phyloP scores from a whole-genome alignment of 2,888 invertebrate genomes.

The Xestia xanthographa region DNA sequence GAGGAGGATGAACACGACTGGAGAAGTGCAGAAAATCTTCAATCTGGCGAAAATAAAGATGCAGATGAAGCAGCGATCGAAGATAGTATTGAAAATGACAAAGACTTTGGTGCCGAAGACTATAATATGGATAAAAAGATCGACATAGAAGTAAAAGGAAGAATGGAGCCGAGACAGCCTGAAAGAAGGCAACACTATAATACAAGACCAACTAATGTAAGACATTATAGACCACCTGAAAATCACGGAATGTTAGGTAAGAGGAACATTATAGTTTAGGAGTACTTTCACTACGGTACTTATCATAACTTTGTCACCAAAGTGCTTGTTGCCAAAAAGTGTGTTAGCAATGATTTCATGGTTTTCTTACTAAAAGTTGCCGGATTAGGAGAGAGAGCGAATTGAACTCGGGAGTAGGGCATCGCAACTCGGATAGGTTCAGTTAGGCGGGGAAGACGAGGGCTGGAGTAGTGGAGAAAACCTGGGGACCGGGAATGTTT shows the following conservation, averaged over 20 bases:
- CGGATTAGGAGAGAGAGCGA: not conserved
- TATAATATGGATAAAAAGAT: slow-evolving; percentile 44
- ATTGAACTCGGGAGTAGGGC: too few relatives aligned
- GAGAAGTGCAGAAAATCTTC: slow-evolving; percentile 50
- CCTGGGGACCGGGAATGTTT: too few relatives aligned
- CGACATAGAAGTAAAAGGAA: slow-evolving; percentile 16
- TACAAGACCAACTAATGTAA: slow-evolving; percentile 13
- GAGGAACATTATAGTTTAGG: not conserved
- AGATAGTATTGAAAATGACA: slow-evolving; percentile 32
- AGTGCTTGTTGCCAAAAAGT: not conserved
- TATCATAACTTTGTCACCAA: not conserved
- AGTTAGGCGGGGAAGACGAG: not conserved
- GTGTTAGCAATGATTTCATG: not conserved
- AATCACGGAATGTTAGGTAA: slow-evolving; percentile 45
- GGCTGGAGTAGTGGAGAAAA: not conserved
- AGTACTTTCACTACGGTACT: not conserved
- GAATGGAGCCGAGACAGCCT: slow-evolving; percentile 37
- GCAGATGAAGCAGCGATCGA: slow-evolving; percentile 21
- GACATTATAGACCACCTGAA: slow-evolving; percentile 26
- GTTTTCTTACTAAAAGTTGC: not conserved
- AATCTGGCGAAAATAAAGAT: slow-evolving; percentile 32
- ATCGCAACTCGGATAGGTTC: not conserved
- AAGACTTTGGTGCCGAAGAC: slow-evolving; percentile 27
- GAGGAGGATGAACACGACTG: slow-evolving; percentile 36
- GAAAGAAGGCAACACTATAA: slow-evolving; percentile 17